Base-by-base conservation (phyloP, 37 sponge, comb jelly and placozoan genomes). In the Mnemiopsis leidyi region DNA sequence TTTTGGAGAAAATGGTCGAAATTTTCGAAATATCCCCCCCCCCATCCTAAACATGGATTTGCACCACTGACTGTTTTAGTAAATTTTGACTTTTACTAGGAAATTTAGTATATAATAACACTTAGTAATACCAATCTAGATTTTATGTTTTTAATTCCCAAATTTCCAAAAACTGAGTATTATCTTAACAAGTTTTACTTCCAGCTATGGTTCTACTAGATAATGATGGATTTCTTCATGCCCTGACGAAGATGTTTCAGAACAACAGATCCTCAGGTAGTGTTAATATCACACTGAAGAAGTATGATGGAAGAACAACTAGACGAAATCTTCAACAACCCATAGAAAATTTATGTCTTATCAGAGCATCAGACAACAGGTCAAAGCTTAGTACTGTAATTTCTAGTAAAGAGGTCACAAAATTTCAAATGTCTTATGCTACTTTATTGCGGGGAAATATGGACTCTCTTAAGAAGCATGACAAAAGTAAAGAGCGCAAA, bases 241-340 rank as follows among this genome's bases (percentile, higher is more conserved):
- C 90, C 9, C 90, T 85, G n/a, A 85, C 90, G 0, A 85, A 85
- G 29, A 85, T 85, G 90, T 85, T 85, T 25, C 90, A 85, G 2
- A 85, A 39, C 90, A 85, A 85, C 90, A 38, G 90, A n/a, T 85
- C 90, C 0, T 38, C 90, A 36, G 90, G 90, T 2, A 85, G 90
- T 85, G 90, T 85, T 3, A 32, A 23, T 5, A 38, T 85, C 5
- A 33, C 35, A 3, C 61, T 85, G 26, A 85, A 85, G 26, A 85
- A 85, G 29, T 85, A 85, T 37, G 35, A 85, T 85, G 90, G 90
- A 38, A 36, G 90, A 85, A 85, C 90, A 25, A 85, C 90, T 3
- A 38, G 90, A 40, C 40, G 39, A 39, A 26, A 13, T 2, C 90
- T 61, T 40, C 61, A 38, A 29, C 40, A 38, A 39, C 90, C 90